Evolutionary conservation across 2,797 vertebrate genomes (phyloP), one percentile per base, ranked within the genome.

Genomic region (Pipistrellus pipistrellus): DNA sequence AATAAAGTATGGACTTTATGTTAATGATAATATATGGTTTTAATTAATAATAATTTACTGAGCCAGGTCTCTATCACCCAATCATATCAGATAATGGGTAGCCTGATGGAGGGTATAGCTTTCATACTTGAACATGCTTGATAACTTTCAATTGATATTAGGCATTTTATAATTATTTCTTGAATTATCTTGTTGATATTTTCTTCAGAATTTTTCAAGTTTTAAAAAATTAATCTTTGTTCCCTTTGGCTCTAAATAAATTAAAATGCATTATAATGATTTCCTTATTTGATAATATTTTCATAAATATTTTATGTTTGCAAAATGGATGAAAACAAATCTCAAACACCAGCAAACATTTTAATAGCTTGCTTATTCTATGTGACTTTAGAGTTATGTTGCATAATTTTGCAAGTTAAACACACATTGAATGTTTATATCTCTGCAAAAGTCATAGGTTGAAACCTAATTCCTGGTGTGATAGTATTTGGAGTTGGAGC

Each of bases 221-320:
- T 92, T 85, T 23, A 17, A 76, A 72, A 81, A 85, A 59, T 3
- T 7, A 35, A 38, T 71, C 41, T 85, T 71, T 55, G 18, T 72
- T 85, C 3, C 17, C 2, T 80, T 87, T 82, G 14, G 25, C 68
- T 93, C 18, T 85, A 81, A 88, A 86, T 90, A 93, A 73, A 73
- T 85, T 57, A 59, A 72, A 80, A 66, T 51, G 78, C 62, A 59
- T 87, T 48, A 41, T 55, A 93, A 76, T 71, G 32, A 73, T 68
- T 38, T 73, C 12, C 20, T 71, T 59, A 25, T 38, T 93, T 91
- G 87, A 48, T 11, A 78, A 18, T 71, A 25, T 90, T 88, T 90
- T 92, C 38, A 53, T 85, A 25, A 81, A 46, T 46, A 88, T 94
- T 82, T 93, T 15, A 57, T 20, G 87, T 95, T 73, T 90, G 46